These are phyloP conservation scores for Cirrhinus molitorella DNA, from an alignment of 2,797 vertebrate genomes.

Conservation along the genomic window DNA sequence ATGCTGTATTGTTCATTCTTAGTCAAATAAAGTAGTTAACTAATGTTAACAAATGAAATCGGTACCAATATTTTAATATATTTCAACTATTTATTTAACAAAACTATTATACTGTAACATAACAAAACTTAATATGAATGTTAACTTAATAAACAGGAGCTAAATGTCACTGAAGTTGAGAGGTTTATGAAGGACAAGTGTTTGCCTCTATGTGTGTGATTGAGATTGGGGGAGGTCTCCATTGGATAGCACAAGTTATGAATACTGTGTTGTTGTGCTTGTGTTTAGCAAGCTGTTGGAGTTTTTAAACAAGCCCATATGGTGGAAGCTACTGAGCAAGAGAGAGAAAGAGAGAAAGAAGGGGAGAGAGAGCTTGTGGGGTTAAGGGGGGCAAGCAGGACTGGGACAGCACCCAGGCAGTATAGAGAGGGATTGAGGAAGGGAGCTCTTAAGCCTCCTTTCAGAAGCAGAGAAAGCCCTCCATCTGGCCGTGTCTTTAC, in stretches of 20 bases:
- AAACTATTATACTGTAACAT: not conserved
- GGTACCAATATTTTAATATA: too few relatives aligned
- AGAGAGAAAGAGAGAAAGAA: slow-evolving; percentile 32
- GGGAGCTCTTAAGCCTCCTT: slow-evolving; percentile 99
- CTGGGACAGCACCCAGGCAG: slow-evolving; percentile 98
- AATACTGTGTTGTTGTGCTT: slow-evolving; percentile 85
- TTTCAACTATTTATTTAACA: not conserved
- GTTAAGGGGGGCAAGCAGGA: slow-evolving; percentile 81
- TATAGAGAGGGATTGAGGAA: slow-evolving; percentile 98
- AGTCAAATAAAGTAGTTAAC: too few relatives aligned
- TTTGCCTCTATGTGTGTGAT: slow-evolving; percentile 29
- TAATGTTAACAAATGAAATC: too few relatives aligned
- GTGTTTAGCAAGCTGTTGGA: slow-evolving; percentile 82
- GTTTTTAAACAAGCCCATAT: slow-evolving; percentile 86
- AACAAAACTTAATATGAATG: not conserved
- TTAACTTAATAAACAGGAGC: not conserved
- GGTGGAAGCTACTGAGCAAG: slow-evolving; percentile 80
- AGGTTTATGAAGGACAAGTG: slow-evolving; percentile 22
- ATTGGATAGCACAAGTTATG: slow-evolving; percentile 82
- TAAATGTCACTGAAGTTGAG: not conserved
- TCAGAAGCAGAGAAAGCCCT: slow-evolving; percentile 96
- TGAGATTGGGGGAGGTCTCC: slow-evolving; percentile 62
- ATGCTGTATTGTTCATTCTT: too few relatives aligned
- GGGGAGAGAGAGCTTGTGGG: slow-evolving; percentile 71
- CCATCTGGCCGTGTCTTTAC: slow-evolving; percentile 99